Evolutionary conservation across 2,888 invertebrate genomes (phyloP).

Genomic region (Petrolisthes cinctipes): DNA sequence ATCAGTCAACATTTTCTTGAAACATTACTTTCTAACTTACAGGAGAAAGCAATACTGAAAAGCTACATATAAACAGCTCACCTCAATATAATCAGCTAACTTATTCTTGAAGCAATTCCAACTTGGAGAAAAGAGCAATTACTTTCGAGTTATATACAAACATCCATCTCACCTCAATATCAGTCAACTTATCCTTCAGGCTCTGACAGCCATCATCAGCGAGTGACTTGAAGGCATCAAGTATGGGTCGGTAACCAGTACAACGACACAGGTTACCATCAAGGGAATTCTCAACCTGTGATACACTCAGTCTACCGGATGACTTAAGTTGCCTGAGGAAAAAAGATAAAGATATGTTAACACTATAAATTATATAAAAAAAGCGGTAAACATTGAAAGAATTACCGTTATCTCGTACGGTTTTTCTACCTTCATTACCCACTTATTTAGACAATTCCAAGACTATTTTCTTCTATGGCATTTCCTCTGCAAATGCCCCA

Average conservation of each 20-base stretch:
- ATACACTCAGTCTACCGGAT: background rate
- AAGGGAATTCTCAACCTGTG: conserved; percentile 67
- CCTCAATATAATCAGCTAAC: background rate
- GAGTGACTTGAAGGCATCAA: conserved; percentile 80
- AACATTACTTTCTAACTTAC: no score
- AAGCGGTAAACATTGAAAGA: no score
- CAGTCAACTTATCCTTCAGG: conserved; percentile 34
- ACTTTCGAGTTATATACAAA: background rate
- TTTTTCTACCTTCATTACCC: no score
- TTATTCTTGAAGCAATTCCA: no score
- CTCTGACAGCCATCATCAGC: conserved; percentile 67
- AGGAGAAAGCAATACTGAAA: no score
- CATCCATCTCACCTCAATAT: conserved; percentile 42
- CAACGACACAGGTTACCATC: conserved; percentile 70
- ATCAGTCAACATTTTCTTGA: no score
- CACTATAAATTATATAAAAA: no score
- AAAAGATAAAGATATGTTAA: background rate
- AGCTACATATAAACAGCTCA: background rate
- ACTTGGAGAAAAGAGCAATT: background rate
- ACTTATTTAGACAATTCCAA: no score
- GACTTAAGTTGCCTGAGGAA: conserved; percentile 31
- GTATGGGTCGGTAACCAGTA: conserved; percentile 76
- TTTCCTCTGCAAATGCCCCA: no score
- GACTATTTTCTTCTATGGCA: no score
- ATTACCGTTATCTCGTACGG: no score